Conservation (phyloP, 2,113 vertebrate genomes). For the Ursus arctos region DNA sequence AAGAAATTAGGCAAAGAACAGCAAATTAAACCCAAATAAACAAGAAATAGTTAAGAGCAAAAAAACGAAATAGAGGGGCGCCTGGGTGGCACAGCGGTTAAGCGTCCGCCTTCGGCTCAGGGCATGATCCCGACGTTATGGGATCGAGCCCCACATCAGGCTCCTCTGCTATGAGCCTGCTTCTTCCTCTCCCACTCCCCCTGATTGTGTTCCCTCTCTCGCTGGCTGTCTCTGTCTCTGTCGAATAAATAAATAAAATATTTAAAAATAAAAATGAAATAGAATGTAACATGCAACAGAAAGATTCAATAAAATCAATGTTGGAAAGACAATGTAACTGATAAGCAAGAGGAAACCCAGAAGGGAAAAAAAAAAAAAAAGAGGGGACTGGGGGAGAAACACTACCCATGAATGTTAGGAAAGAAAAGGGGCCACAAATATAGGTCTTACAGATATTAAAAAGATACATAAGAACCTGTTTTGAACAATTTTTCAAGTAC, state of each 20-base stretch:
- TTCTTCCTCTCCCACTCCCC: no score
- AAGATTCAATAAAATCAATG: background rate
- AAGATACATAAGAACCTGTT: background rate
- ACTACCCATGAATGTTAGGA: background rate
- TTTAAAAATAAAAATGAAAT: background rate
- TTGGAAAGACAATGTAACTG: background rate
- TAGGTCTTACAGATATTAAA: background rate
- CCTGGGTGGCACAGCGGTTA: no score
- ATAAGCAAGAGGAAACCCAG: background rate
- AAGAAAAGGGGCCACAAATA: background rate
- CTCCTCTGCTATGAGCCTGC: no score
- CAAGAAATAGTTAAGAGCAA: background rate
- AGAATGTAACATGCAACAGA: background rate
- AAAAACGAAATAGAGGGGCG: no score
- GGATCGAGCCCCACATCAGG: no score
- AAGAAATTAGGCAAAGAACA: background rate
- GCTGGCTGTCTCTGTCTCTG: no score
- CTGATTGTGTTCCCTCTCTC: no score
- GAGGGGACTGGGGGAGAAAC: background rate
- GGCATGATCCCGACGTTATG: no score
- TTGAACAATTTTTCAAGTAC: background rate
- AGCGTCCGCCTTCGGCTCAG: no score
- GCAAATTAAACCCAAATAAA: background rate
- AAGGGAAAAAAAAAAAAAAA: no score
- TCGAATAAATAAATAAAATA: no score